Evolutionary conservation across 2,113 vertebrate species (phyloP).

Genomic region (Grantiella picta): DNA sequence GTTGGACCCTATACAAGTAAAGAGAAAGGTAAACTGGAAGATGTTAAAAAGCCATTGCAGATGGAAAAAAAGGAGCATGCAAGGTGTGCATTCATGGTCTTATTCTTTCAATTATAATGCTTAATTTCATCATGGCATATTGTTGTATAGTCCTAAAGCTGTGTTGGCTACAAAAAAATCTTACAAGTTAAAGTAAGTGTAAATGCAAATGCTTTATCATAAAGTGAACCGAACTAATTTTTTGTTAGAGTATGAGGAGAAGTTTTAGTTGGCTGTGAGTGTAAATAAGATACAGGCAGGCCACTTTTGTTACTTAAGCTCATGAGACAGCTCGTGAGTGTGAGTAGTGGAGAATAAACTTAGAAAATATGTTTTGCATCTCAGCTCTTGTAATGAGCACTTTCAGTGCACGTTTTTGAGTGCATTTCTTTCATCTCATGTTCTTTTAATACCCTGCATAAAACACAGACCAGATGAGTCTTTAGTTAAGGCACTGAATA

Average conservation of each 20-base stretch:
- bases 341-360: background rate
- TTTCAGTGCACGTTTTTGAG: background rate
- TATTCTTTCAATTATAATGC: background rate
- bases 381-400: background rate
- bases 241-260: background rate
- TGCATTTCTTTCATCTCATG: background rate
- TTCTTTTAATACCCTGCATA: background rate
- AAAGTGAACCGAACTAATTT: background rate
- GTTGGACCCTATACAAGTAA: conserved; percentile 75
- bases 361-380: background rate
- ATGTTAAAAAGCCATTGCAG: conserved; percentile 65
- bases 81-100: conserved; percentile 69
- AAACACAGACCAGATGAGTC: background rate
- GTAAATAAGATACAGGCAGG: background rate
- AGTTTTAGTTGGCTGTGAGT: background rate
- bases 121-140: background rate
- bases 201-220: background rate
- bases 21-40: conserved; percentile 78
- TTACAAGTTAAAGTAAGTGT: background rate
- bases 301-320: background rate
- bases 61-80: conserved; percentile 51
- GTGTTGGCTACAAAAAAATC: background rate
- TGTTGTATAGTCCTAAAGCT: background rate
- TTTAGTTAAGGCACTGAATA: background rate
- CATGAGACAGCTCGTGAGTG: background rate